A percentile compares a stretch with the other conserved stretches of the same genome.
Evolutionary conservation across 2,888 invertebrate species (phyloP).

Genomic region (Eurytoma adleriae): DNA sequence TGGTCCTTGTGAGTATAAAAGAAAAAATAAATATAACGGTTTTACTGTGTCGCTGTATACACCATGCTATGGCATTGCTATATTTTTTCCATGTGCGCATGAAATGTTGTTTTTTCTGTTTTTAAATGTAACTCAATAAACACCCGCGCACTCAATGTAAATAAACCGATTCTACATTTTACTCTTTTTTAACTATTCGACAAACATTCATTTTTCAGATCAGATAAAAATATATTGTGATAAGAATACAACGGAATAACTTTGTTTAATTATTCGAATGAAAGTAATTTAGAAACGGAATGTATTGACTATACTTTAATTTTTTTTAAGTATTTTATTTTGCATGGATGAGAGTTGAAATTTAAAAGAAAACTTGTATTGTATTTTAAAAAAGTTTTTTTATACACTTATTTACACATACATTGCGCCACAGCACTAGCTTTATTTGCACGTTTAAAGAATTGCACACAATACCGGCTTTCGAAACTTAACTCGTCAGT

Average conservation of each 20-base stretch:
- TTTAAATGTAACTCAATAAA: slow-evolving; percentile 12
- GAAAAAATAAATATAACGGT: slow-evolving; percentile 73
- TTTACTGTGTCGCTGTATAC: slow-evolving; percentile 71
- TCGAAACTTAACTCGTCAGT: slow-evolving; percentile 30
- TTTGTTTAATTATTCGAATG: too few relatives aligned
- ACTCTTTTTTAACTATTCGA: too few relatives aligned
- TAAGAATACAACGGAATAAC: not conserved
- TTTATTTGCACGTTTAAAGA: slow-evolving; percentile 50
- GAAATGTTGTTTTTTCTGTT: slow-evolving; percentile 47
- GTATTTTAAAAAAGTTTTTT: slow-evolving; percentile 15
- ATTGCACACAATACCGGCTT: slow-evolving; percentile 35
- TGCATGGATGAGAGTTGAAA: slow-evolving; percentile 27
- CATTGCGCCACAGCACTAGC: slow-evolving; percentile 24
- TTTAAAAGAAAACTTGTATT: slow-evolving; percentile 13
- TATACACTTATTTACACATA: slow-evolving; percentile 37
- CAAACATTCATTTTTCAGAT: too few relatives aligned
- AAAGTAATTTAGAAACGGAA: too few relatives aligned
- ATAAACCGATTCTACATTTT: slow-evolving; percentile 15
- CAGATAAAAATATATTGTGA: not conserved
- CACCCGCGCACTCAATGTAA: slow-evolving; percentile 33
- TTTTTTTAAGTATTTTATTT: not conserved
- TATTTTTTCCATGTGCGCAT: slow-evolving; percentile 57
- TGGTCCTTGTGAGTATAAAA: slow-evolving; percentile 90
- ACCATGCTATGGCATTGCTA: slow-evolving; percentile 58
- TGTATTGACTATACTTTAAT: too few relatives aligned